phyloP scores from a whole-genome alignment of 2,797 vertebrate species.

The Chrosomus eos region DNA sequence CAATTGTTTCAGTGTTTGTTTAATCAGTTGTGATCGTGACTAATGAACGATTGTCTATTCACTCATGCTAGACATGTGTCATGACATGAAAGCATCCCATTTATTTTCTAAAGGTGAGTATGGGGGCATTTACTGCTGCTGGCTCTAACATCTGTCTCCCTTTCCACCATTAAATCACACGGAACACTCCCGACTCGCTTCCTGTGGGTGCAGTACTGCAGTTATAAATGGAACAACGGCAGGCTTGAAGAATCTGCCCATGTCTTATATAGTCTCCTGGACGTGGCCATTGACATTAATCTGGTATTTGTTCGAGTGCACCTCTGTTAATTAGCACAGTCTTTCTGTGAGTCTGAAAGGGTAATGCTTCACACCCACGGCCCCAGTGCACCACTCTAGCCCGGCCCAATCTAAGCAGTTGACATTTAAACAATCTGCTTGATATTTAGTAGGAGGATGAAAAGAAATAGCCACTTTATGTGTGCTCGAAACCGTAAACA shows the following conservation, averaged over 20 bases:
- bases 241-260: constrained; percentile 59
- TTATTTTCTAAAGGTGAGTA: constrained; percentile 29
- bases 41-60: neutral
- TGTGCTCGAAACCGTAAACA: constrained; percentile 34
- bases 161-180: constrained; percentile 32
- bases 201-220: constrained; percentile 56
- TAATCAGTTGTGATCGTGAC: neutral
- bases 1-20: neutral
- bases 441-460: constrained; percentile 61
- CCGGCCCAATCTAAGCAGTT: constrained; percentile 56
- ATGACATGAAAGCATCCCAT: constrained; percentile 17
- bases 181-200: constrained; percentile 1
- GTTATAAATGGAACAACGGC: constrained; percentile 62
- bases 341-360: constrained; percentile 66
- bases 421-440: constrained; percentile 69
- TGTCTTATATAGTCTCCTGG: constrained; percentile 13
- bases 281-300: constrained; percentile 74
- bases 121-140: constrained; percentile 35
- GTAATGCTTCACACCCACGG: constrained; percentile 62
- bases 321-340: constrained; percentile 69
- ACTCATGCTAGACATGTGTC: neutral
- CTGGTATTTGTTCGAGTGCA: constrained; percentile 72
- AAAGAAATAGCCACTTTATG: constrained; percentile 43
- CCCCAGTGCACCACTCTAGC: constrained; percentile 34
- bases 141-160: constrained; percentile 29